phyloP scores from a whole-genome alignment of 2,113 vertebrate species.

The Pelodiscus sinensis region DNA sequence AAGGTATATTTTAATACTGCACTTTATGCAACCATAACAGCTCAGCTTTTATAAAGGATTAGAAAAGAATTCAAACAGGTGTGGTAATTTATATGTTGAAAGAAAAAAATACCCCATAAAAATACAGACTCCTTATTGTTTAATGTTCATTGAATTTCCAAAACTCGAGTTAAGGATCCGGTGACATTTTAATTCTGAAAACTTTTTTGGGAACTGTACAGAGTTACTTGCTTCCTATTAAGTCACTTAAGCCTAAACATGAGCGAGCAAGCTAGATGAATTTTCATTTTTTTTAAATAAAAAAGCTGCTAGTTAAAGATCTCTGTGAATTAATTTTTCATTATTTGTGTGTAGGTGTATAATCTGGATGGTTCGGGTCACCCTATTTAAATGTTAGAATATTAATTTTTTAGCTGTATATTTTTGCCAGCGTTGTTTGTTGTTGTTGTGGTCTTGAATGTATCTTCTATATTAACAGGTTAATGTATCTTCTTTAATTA shows the following conservation, averaged over 20 bases:
- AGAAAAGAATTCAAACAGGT: constrained; percentile 27
- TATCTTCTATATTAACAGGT: background rate
- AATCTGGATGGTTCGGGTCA: accelerated
- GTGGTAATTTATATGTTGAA: constrained; percentile 31
- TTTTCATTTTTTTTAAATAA: background rate
- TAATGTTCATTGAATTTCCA: constrained; percentile 26
- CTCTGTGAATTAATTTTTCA: background rate
- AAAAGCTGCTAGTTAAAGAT: background rate
- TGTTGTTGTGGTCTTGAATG: background rate
- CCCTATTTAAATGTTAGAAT: background rate
- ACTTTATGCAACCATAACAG: constrained; percentile 28
- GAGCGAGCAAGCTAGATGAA: background rate
- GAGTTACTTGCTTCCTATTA: background rate
- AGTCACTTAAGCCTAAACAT: background rate
- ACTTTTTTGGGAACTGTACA: background rate
- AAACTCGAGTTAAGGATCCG: background rate
- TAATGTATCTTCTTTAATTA: background rate
- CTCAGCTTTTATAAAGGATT: constrained; percentile 4
- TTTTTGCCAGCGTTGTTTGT: background rate
- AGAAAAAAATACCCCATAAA: background rate
- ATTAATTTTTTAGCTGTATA: accelerated
- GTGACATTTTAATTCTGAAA: constrained; percentile 10
- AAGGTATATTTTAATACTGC: background rate
- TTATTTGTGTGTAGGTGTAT: background rate
- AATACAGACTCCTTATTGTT: constrained; percentile 15